Percentiles rank a stretch among this genome's conserved stretches.
These are phyloP conservation scores for Euglossa dilemma DNA, from an alignment of 1,140 invertebrate species.

Conservation along the genomic window DNA sequence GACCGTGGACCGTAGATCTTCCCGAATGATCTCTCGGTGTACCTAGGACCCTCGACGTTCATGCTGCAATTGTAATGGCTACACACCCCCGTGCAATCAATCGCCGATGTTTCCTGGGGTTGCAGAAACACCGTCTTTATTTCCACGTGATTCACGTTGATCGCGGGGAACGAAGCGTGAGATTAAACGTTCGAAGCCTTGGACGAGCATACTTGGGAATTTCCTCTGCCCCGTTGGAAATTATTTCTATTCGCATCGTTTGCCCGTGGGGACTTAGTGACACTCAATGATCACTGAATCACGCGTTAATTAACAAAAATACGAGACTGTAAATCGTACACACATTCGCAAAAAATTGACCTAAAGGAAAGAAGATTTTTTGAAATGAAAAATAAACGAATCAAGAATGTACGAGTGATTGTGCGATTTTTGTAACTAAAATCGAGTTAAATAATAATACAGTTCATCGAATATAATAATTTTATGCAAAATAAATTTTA, in stretches of 20 bases:
- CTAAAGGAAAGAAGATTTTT: too few relatives aligned
- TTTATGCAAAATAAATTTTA: too few relatives aligned
- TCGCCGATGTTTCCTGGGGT: slow-evolving; percentile 49
- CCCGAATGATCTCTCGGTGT: slow-evolving; percentile 26
- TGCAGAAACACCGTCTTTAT: slow-evolving; percentile 44
- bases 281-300: too few relatives aligned
- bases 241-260: neutral
- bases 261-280: neutral
- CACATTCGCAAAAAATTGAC: too few relatives aligned
- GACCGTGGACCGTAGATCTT: slow-evolving; percentile 42
- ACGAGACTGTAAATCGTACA: too few relatives aligned
- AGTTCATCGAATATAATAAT: too few relatives aligned
- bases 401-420: too few relatives aligned
- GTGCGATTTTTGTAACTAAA: too few relatives aligned
- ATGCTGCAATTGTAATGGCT: slow-evolving; percentile 46
- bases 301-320: too few relatives aligned
- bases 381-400: too few relatives aligned
- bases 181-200: slow-evolving; percentile 46
- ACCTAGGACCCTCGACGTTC: slow-evolving; percentile 30
- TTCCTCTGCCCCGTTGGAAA: neutral
- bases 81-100: slow-evolving; percentile 51
- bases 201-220: slow-evolving; percentile 10
- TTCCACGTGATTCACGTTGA: slow-evolving; percentile 58
- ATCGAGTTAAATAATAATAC: too few relatives aligned
- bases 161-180: slow-evolving; percentile 51